Conservation (phyloP, 2,113 vertebrate genomes). For the Antechinus flavipes region DNA sequence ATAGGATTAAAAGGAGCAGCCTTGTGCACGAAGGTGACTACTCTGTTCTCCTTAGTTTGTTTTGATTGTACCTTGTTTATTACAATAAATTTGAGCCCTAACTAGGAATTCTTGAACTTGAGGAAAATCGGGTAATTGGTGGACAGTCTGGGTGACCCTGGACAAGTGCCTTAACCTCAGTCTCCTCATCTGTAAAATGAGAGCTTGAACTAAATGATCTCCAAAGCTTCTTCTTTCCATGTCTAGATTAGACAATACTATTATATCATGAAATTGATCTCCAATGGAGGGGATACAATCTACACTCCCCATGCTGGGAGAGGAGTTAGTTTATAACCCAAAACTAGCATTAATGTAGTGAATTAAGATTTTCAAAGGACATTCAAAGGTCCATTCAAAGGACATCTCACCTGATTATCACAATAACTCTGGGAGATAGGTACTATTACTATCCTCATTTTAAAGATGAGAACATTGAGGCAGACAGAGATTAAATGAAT, state of each 20-base stretch:
- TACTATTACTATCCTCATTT: too few relatives aligned
- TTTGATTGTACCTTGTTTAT: conserved; percentile 55
- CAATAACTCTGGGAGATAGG: too few relatives aligned
- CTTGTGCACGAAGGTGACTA: neutral
- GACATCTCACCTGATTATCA: neutral
- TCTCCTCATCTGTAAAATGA: neutral
- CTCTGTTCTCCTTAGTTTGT: conserved; percentile 18
- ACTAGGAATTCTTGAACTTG: neutral
- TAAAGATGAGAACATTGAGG: too few relatives aligned
- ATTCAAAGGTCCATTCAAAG: neutral
- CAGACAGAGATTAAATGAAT: too few relatives aligned
- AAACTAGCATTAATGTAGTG: neutral
- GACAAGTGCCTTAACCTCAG: neutral
- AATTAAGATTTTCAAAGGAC: neutral
- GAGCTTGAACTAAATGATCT: too few relatives aligned
- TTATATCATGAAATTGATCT: neutral
- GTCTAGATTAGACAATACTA: too few relatives aligned
- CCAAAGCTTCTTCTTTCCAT: too few relatives aligned
- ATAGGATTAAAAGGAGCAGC: neutral
- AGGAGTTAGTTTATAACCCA: neutral
- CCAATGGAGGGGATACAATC: neutral
- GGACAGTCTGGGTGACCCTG: neutral
- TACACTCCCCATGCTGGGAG: too few relatives aligned
- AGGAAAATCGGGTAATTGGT: neutral
- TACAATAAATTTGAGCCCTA: conserved; percentile 51